A percentile compares a stretch with the other conserved stretches of the same genome.
phyloP scores from a whole-genome alignment of 2,113 vertebrate genomes.

The Reinhardtius hippoglossoides region DNA sequence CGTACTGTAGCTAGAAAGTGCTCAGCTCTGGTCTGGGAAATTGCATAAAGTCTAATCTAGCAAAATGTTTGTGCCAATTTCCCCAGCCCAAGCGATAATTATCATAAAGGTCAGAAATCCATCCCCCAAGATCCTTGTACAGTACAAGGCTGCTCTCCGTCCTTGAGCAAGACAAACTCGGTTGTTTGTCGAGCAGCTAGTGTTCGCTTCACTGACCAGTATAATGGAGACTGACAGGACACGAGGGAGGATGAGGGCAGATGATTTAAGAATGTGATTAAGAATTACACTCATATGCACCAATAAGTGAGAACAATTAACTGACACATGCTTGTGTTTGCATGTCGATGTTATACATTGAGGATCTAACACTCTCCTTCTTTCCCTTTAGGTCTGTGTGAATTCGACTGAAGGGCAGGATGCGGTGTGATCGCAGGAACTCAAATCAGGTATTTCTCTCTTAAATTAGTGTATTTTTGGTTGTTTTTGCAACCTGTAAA shows the following conservation, averaged over 20 bases:
- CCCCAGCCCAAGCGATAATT: not conserved
- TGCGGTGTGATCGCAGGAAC: slow-evolving; percentile 53
- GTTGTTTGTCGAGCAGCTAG: slow-evolving; percentile 21
- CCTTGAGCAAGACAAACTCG: slow-evolving; percentile 18
- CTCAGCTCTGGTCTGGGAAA: not conserved
- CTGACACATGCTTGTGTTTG: not conserved
- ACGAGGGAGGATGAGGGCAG: slow-evolving; percentile 3
- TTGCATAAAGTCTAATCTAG: no score
- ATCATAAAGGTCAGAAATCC: not conserved
- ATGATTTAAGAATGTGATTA: slow-evolving; percentile 7
- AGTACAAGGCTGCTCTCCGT: slow-evolving; percentile 2
- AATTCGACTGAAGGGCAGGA: slow-evolving; percentile 39
- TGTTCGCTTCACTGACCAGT: slow-evolving; percentile 26
- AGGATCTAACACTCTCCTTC: not conserved
- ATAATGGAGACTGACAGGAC: slow-evolving; percentile 38
- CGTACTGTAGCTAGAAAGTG: not conserved
- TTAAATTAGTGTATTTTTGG: not conserved
- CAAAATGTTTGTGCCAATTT: not conserved
- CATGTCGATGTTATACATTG: not conserved
- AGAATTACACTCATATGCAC: slow-evolving; percentile 1
- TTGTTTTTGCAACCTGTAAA: not conserved
- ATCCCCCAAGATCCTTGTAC: not conserved
- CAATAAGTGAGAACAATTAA: slow-evolving; percentile 9
- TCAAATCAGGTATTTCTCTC: slow-evolving; percentile 51
- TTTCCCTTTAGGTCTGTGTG: slow-evolving; percentile 19